Percentiles rank a stretch among this genome's conserved stretches.
Conservation (phyloP, 2,888 invertebrate genomes). For the Gandaritis pyraliata region DNA sequence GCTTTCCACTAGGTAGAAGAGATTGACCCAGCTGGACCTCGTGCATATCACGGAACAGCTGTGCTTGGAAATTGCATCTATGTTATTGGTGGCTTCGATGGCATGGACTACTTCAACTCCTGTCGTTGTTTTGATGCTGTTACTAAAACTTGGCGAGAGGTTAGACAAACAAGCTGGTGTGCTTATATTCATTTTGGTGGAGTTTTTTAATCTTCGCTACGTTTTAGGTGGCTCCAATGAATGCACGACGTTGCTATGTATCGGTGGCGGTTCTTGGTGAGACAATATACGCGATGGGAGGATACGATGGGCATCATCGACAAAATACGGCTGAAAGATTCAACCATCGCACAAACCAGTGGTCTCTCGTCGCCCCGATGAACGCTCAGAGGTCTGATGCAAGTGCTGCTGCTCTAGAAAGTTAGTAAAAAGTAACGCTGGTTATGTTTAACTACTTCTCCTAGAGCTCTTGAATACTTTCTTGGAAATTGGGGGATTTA, state of each 20-base stretch:
- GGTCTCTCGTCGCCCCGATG: conserved; percentile 95
- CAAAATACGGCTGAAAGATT: conserved; percentile 95
- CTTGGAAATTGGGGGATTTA: too few species aligned
- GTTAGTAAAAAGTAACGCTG: conserved; percentile 63
- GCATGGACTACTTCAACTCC: conserved; percentile 94
- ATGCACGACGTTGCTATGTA: conserved; percentile 93
- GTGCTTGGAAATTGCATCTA: conserved; percentile 93
- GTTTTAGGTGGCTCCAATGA: conserved; percentile 91
- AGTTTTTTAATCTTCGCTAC: background rate
- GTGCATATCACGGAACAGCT: conserved; percentile 97
- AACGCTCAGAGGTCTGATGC: conserved; percentile 95
- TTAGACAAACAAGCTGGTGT: conserved; percentile 39
- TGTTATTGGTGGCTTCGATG: conserved; percentile 96
- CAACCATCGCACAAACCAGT: conserved; percentile 93
- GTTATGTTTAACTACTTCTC: background rate
- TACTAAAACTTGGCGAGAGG: conserved; percentile 93
- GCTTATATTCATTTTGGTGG: background rate
- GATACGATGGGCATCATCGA: conserved; percentile 93
- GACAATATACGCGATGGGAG: conserved; percentile 94
- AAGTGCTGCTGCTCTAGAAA: conserved; percentile 93
- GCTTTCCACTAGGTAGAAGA: conserved; percentile 85
- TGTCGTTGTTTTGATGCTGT: conserved; percentile 95
- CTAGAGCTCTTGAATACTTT: too few species aligned
- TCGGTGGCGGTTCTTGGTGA: conserved; percentile 91
- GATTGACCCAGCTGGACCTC: conserved; percentile 92